Evolutionary conservation across 2,888 invertebrate species (phyloP), one percentile per base, ranked within the genome.

Genomic region (Leptinotarsa juncta): DNA sequence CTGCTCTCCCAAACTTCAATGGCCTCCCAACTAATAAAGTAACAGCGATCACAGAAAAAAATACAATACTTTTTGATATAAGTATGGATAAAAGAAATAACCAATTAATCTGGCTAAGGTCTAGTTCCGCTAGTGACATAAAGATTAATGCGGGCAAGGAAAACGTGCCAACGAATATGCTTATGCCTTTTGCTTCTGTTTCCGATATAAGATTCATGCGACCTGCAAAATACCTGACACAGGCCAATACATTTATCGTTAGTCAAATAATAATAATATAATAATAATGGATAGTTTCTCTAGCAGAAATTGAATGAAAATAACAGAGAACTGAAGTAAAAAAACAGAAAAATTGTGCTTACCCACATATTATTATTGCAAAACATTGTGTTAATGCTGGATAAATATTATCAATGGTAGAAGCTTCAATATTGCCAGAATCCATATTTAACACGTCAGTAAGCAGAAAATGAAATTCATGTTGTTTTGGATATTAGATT

Each of bases 371-470:
- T 84, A 97, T 97, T 70, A 97, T 94, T 62, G 94, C 95, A 88
- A 98, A 98, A 87, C 97, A 97, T 90, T 97, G 95, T 78, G 96
- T 92, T 76, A 98, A 88, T 14, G 97, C 97, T 76, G 97, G 96
- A 89, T 96, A 96, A 50, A 98, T 91, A 85, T 96, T 95, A 83
- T 96, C 94, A 84, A 94, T 92, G 15, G 90, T 91, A 15, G 90
- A 85, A 62, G 85, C 85, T 4, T 80, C 70, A 65, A 76, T 70
- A 50, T 80, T 77, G 20, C 76, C 76, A 73, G 75, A 74, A 68
- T 70, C 78, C 71, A 71, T 50, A 32, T 48, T 68, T 70, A 57
- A 73, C 16, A 57, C 70, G 53, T 49, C 23, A 66, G 53, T 49
- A 42, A 42, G 10, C 42, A 42, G 42, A 7, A 42, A 42, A 42